A percentile compares a stretch with the other conserved stretches of the same genome.
phyloP scores from a whole-genome alignment of 1,140 invertebrate species.

The Orius insidiosus region DNA sequence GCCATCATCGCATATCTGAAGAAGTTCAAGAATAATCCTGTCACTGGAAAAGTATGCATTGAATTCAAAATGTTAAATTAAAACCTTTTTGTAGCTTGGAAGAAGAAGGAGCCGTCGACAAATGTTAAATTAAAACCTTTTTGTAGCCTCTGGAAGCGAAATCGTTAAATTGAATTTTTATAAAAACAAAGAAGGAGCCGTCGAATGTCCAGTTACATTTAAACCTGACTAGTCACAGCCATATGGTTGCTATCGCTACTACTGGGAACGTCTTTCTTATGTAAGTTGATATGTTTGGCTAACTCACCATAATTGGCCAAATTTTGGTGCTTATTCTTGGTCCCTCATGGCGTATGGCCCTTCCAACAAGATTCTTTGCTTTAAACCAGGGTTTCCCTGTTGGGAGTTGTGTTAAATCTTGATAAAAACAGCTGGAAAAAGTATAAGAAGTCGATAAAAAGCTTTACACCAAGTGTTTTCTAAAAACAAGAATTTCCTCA shows the following conservation, averaged over 20 bases:
- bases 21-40: conserved; percentile 86
- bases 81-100: too few relatives aligned
- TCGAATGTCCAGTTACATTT: conserved; percentile 90
- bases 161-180: conserved; percentile 80
- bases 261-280: conserved; percentile 94
- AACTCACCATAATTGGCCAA: conserved; percentile 4
- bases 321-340: conserved; percentile 1
- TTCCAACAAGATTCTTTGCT: too few relatives aligned
- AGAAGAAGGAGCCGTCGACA: too few relatives aligned
- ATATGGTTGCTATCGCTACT: conserved; percentile 78
- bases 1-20: conserved; percentile 80
- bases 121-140: conserved; percentile 5
- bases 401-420: too few relatives aligned
- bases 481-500: too few relatives aligned
- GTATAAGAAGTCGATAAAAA: too few relatives aligned
- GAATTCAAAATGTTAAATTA: too few relatives aligned
- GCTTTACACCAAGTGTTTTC: too few relatives aligned
- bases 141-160: conserved; percentile 53
- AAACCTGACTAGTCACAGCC: conserved; percentile 89
- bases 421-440: too few relatives aligned
- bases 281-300: conserved; percentile 24
- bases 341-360: too few relatives aligned
- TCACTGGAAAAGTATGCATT: conserved; percentile 69
- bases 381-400: too few relatives aligned
- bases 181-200: conserved; percentile 69